Evolutionary conservation across 2,113 vertebrate genomes (phyloP).

Genomic region (Amphilophus citrinellus): DNA sequence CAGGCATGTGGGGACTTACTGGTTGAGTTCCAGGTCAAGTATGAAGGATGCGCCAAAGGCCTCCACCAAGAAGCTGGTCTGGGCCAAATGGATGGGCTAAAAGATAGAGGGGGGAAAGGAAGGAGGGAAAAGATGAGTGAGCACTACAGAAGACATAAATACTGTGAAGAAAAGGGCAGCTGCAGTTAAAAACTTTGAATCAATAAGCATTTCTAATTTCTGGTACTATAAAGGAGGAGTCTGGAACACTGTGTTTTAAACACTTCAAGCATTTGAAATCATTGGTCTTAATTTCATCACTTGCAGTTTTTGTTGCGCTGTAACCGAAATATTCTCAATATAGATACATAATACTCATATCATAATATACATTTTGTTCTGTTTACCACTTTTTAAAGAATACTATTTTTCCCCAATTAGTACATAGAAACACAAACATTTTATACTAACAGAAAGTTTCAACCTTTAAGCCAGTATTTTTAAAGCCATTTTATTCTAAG

Average conservation of each 20-base stretch:
- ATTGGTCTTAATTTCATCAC: background rate
- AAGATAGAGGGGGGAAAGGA: background rate
- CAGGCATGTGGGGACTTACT: conserved; percentile 82
- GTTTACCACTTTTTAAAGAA: background rate
- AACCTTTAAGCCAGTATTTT: too few relatives aligned
- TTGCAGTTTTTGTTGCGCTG: too few relatives aligned
- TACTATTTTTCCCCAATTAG: too few relatives aligned
- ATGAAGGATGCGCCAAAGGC: conserved; percentile 88
- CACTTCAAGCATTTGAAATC: background rate
- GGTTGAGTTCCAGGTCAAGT: conserved; percentile 92
- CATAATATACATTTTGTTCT: background rate
- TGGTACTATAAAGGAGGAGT: background rate
- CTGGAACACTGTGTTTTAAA: background rate
- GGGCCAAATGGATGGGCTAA: conserved; percentile 90
- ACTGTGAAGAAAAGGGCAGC: background rate
- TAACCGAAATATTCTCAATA: background rate
- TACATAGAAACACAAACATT: too few relatives aligned
- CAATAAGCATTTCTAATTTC: background rate
- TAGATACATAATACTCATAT: background rate
- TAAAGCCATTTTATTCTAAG: too few relatives aligned
- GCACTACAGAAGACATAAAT: background rate
- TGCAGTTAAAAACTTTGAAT: background rate
- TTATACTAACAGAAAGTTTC: too few relatives aligned
- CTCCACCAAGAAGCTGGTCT: conserved; percentile 89
- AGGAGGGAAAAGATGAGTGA: background rate